These are phyloP conservation scores for Brachynemurus nebulosus DNA, from an alignment of 2,888 invertebrate genomes.

Conservation along the genomic window DNA sequence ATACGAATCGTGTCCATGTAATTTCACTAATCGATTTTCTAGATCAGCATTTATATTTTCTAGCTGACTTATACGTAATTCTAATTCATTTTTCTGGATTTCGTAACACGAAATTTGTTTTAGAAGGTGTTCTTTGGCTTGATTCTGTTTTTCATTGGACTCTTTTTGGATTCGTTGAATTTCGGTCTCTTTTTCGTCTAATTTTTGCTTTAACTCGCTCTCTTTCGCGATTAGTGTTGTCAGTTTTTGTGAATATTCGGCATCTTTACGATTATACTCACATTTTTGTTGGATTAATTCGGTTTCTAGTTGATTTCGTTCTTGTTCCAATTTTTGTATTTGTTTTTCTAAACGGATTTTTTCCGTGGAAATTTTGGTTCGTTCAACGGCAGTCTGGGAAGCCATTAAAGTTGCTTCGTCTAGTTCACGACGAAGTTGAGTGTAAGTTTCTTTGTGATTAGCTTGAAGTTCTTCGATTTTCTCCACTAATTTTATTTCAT, in stretches of 20 bases:
- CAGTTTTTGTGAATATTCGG: constrained; percentile 26
- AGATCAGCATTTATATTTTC: constrained; percentile 30
- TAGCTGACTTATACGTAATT: constrained; percentile 24
- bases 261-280: constrained; percentile 29
- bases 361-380: constrained; percentile 58
- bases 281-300: constrained; percentile 36
- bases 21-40: constrained; percentile 27
- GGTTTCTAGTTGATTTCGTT: constrained; percentile 12
- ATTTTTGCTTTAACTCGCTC: constrained; percentile 17
- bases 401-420: constrained; percentile 60
- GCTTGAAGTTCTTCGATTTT: constrained; percentile 27
- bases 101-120: constrained; percentile 23
- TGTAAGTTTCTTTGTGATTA: constrained; percentile 35
- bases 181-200: constrained; percentile 24
- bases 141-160: constrained; percentile 24
- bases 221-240: constrained; percentile 6
- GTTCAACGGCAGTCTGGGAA: constrained; percentile 58
- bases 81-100: constrained; percentile 3
- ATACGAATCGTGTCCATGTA: constrained; percentile 17
- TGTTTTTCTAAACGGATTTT: constrained; percentile 51
- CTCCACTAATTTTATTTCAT: constrained; percentile 22
- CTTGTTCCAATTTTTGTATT: constrained; percentile 36
- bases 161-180: constrained; percentile 25
- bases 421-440: constrained; percentile 47
- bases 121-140: constrained; percentile 15